Evolutionary conservation across 2,797 vertebrate species (phyloP).

Genomic region (Danio choprae): DNA sequence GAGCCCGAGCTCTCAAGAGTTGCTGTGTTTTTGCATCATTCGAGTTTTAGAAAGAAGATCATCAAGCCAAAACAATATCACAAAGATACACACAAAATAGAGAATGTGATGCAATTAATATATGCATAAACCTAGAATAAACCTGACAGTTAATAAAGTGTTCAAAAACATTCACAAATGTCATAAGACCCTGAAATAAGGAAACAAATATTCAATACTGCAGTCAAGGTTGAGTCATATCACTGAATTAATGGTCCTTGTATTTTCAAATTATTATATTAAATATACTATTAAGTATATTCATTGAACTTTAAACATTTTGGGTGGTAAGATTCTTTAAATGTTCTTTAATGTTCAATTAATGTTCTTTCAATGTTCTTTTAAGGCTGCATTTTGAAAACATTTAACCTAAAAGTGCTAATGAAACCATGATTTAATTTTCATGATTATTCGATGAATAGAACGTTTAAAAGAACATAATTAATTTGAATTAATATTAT

Average conservation of each 20-base stretch:
- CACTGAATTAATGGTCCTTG: too few relatives aligned
- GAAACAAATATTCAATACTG: background rate
- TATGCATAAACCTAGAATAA: constrained; percentile 7
- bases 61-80: background rate
- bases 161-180: background rate
- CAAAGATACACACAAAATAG: constrained; percentile 5
- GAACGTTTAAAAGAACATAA: background rate
- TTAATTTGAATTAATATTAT: background rate
- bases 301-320: too few relatives aligned
- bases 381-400: too few relatives aligned
- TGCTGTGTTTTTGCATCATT: constrained; percentile 8
- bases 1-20: background rate
- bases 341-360: too few relatives aligned
- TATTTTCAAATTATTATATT: too few relatives aligned
- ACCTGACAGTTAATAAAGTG: background rate
- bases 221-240: too few relatives aligned
- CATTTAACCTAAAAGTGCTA: background rate
- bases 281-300: too few relatives aligned
- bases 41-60: background rate
- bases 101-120: background rate
- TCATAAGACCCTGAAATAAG: too few relatives aligned
- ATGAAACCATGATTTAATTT: background rate
- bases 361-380: too few relatives aligned
- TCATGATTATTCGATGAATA: background rate
- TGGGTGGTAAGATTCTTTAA: too few relatives aligned